A percentile compares a stretch with the other conserved stretches of the same genome.
Conservation (phyloP, 2,113 vertebrate genomes). For the Actinemys pallida region DNA sequence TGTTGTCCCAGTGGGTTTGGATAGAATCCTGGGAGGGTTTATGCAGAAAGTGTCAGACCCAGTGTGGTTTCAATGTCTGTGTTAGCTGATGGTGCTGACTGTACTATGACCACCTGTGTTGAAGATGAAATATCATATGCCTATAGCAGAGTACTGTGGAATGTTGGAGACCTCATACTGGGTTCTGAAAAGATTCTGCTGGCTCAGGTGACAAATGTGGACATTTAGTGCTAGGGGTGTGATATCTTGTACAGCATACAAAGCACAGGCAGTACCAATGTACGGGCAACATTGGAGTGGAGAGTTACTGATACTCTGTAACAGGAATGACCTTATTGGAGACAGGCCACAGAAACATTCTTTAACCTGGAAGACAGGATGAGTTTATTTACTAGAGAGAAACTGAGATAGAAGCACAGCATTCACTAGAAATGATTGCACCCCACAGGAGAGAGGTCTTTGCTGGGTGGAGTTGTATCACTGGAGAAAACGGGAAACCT, state of each 20-base stretch:
- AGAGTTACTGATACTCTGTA: neutral
- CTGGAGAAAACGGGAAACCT: constrained; percentile 15
- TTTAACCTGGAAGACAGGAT: neutral
- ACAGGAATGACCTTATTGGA: neutral
- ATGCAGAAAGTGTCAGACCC: neutral
- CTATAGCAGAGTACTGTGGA: neutral
- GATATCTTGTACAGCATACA: neutral
- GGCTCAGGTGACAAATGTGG: neutral
- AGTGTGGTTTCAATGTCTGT: constrained; percentile 20
- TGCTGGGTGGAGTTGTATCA: neutral
- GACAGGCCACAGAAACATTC: neutral
- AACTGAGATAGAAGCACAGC: neutral
- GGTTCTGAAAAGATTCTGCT: neutral
- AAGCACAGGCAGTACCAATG: neutral
- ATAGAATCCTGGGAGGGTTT: neutral
- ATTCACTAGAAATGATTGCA: neutral
- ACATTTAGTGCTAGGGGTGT: neutral
- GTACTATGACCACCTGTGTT: neutral
- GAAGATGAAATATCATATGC: neutral
- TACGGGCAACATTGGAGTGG: neutral
- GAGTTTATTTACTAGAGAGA: constrained; percentile 18
- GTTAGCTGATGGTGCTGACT: neutral
- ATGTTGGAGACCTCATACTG: neutral
- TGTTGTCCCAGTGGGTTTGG: neutral
- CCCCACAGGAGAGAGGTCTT: neutral